Base-by-base conservation (phyloP, 1,140 invertebrate genomes). In the Wiebesia pumilae region DNA sequence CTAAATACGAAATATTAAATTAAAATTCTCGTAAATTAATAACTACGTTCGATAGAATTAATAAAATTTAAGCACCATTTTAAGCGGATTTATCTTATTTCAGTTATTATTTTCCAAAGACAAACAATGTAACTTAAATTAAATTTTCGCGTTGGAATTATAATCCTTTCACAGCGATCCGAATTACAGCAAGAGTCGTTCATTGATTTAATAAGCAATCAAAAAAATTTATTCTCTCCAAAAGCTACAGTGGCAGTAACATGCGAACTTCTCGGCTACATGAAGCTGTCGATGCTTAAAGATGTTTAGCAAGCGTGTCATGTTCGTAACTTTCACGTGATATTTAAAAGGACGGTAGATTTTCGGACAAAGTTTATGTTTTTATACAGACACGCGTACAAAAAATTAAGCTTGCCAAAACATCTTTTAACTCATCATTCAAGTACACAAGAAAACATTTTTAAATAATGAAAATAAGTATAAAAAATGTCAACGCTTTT, bases 271-370 rank as follows among this genome's bases (percentile, higher is more conserved):
- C 67, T 21, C 21, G 24, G 30, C 27, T 43, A 30, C 71, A 81
- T 71, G 69, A 65, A 85, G 78, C 67, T 79, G 65, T 81, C 62
- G 78, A 43, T 81, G 65, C 65, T 73, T 30, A 21, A 58, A 54
- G 9, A 33, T 75, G 73, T 85, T 85, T 81, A 51, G 78, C 35
- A 85, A 27, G 62, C 78, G 43, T n/a, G 84, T 81, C 84, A 85
- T 78, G 84, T 85, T 43, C 84, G 38, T 30, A 40, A 73, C 78
- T 81, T 85, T 85, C 84, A 85, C 84, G 84, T 69, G 65, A 47
- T 85, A 85, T 67, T 69, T 69, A 38, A 80, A 69, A 40, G 67
- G 69, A 78, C 43, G 40, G 65, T 71, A 81, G 33, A 85, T 80
- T 81, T 80, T 80, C 67, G 38, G 78, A 35, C 65, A 65, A 51